phyloP scores from a whole-genome alignment of 2,888 invertebrate species.

The Zaprionus bogoriensis region DNA sequence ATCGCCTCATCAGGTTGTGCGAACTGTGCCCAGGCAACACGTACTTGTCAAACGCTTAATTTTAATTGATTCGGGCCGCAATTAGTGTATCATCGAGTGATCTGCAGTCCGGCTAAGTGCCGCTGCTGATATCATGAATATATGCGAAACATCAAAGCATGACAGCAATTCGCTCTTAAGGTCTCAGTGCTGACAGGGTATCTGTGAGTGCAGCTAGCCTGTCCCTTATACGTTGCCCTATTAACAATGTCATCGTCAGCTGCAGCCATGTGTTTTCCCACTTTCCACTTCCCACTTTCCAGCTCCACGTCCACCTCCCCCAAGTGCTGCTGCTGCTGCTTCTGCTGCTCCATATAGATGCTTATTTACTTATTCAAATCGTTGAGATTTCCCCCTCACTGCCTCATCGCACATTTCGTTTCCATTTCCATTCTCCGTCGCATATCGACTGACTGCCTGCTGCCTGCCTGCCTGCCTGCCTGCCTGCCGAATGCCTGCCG shows the following conservation, averaged over 20 bases:
- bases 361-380: constrained; percentile 78
- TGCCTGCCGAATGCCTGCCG: constrained; percentile 4
- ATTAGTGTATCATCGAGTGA: constrained; percentile 55
- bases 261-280: constrained; percentile 53
- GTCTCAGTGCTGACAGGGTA: constrained; percentile 4
- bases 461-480: constrained; percentile 2
- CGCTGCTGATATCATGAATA: background rate
- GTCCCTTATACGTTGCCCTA: constrained; percentile 46
- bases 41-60: constrained; percentile 40
- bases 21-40: constrained; percentile 47
- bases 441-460: constrained; percentile 40
- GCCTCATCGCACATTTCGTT: constrained; percentile 36
- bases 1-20: constrained; percentile 4
- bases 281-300: constrained; percentile 20
- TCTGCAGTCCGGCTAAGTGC: constrained; percentile 17
- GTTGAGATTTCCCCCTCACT: constrained; percentile 49
- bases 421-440: constrained; percentile 48
- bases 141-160: no score
- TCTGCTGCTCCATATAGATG: constrained; percentile 40
- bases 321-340: background rate
- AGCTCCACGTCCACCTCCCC: no score
- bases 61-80: constrained; percentile 37
- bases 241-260: constrained; percentile 71
- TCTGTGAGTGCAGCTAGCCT: constrained; percentile 20
- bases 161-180: no score